A percentile compares a stretch with the other conserved stretches of the same genome.
Evolutionary conservation across 2,888 invertebrate species (phyloP).

Genomic region (Notodonta ziczac): DNA sequence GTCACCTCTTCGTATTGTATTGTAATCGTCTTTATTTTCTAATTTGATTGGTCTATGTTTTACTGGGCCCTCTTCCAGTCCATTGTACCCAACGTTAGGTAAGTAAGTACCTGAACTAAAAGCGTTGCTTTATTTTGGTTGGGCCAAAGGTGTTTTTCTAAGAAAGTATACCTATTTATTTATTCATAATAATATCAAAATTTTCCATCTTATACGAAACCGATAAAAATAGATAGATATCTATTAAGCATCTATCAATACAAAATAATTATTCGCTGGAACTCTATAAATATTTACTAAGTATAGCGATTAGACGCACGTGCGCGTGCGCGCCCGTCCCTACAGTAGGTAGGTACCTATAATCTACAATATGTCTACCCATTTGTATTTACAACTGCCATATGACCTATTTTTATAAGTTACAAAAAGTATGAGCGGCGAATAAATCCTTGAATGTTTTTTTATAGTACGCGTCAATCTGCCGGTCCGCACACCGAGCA

Average conservation of each 20-base stretch:
- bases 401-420: slow-evolving; percentile 57
- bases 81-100: no score
- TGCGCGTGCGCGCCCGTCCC: slow-evolving; percentile 68
- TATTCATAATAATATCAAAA: no score
- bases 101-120: no score
- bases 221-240: background rate
- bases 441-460: slow-evolving; percentile 22
- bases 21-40: no score
- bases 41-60: no score
- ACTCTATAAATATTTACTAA: slow-evolving; percentile 55
- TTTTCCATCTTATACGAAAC: no score
- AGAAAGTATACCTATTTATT: no score
- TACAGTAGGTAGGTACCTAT: slow-evolving; percentile 29
- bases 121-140: no score
- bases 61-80: no score
- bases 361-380: slow-evolving; percentile 34
- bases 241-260: background rate
- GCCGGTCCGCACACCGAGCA: background rate
- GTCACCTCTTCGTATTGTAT: no score
- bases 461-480: background rate
- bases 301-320: slow-evolving; percentile 73
- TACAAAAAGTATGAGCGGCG: slow-evolving; percentile 40
- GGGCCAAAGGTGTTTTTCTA: no score
- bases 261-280: slow-evolving; percentile 45
- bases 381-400: slow-evolving; percentile 52